Conservation (phyloP, 2,888 invertebrate species). For the Drosophila demipolita region DNA sequence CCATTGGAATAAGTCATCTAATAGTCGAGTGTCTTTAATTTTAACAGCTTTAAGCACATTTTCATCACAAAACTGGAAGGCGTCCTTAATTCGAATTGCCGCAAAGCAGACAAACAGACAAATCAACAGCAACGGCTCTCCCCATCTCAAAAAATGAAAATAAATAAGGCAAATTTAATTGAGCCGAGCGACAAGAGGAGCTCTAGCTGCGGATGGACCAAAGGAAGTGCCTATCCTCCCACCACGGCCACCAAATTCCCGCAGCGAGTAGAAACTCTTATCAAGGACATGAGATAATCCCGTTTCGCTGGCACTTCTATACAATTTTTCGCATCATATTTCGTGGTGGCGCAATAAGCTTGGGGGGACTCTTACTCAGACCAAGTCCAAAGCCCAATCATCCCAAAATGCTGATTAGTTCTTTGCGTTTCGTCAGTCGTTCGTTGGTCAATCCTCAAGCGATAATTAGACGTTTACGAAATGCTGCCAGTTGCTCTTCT, state of each 20-base stretch:
- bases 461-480: slow-evolving; percentile 70
- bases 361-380: no score
- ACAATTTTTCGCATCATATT: slow-evolving; percentile 49
- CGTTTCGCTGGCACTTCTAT: slow-evolving; percentile 21
- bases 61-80: slow-evolving; percentile 34
- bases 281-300: slow-evolving; percentile 65
- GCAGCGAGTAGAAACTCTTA: slow-evolving; percentile 37
- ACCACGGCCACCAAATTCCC: not conserved
- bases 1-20: not conserved
- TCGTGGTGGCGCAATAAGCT: slow-evolving; percentile 1
- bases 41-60: slow-evolving; percentile 55
- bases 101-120: slow-evolving; percentile 41
- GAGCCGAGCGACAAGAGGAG: slow-evolving; percentile 39
- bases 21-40: not conserved
- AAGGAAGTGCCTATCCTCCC: not conserved
- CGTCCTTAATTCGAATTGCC: slow-evolving; percentile 54
- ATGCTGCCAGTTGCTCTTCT: slow-evolving; percentile 42
- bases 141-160: slow-evolving; percentile 6
- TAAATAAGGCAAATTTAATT: slow-evolving; percentile 71
- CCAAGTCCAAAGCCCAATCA: slow-evolving; percentile 16
- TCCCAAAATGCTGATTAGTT: slow-evolving; percentile 39
- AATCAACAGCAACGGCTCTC: slow-evolving; percentile 28
- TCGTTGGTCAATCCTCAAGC: slow-evolving; percentile 37
- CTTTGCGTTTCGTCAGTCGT: slow-evolving; percentile 17
- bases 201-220: slow-evolving; percentile 5